These are phyloP conservation scores for Sycophila sp. DNA, from an alignment of 1,140 invertebrate genomes.

Conservation along the genomic window DNA sequence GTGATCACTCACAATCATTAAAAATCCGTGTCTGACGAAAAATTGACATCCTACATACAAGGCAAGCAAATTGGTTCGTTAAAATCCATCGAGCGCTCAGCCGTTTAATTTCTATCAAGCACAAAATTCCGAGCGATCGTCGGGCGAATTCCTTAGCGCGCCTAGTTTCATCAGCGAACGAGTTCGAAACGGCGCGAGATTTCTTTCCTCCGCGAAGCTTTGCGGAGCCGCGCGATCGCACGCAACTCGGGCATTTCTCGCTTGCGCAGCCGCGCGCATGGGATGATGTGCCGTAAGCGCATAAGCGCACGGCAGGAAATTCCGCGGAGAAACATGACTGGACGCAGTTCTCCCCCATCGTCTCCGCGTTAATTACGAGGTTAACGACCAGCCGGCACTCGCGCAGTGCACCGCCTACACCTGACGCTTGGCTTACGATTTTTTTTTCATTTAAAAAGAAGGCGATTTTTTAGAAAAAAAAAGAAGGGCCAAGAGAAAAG, in stretches of 20 bases:
- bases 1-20: too few relatives aligned
- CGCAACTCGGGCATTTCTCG: not conserved
- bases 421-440: not conserved
- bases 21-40: too few relatives aligned
- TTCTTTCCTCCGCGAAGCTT: not conserved
- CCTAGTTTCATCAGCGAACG: not conserved
- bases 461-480: not conserved
- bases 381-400: too few relatives aligned
- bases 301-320: conserved; percentile 45
- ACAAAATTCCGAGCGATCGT: too few relatives aligned
- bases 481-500: not conserved
- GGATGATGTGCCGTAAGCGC: conserved; percentile 8
- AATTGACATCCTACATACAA: too few relatives aligned
- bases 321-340: conserved; percentile 30
- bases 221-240: not conserved
- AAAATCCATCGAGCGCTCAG: too few relatives aligned
- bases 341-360: conserved; percentile 10
- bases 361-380: conserved; percentile 54
- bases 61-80: too few relatives aligned
- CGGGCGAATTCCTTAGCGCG: not conserved
- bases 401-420: conserved; percentile 9
- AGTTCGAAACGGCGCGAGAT: not conserved
- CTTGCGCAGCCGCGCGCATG: not conserved
- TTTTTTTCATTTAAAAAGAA: not conserved
- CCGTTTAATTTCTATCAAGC: too few relatives aligned